phyloP scores from a whole-genome alignment of 2,888 invertebrate genomes.

The Watsonalla binaria region DNA sequence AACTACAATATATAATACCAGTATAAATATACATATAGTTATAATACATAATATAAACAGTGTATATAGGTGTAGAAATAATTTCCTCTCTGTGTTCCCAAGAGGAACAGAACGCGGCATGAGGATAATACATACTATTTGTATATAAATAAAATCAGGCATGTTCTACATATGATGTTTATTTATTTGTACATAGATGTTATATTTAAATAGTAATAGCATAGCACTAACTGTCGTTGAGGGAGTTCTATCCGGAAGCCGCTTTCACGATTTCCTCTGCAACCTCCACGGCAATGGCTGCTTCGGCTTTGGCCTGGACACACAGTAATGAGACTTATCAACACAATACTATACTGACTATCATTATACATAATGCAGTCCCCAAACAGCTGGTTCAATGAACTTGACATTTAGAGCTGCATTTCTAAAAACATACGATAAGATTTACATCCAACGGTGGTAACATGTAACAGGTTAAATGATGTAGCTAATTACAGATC shows the following conservation, averaged over 20 bases:
- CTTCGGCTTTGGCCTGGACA: constrained; percentile 89
- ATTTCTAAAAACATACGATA: no score
- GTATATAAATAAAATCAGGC: constrained; percentile 8
- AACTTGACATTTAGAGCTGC: no score
- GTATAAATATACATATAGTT: no score
- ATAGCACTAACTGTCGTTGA: constrained; percentile 34
- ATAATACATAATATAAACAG: no score
- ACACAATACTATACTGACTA: not conserved
- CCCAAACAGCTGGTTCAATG: no score
- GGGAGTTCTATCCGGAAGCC: constrained; percentile 56
- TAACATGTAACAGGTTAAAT: no score
- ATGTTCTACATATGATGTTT: constrained; percentile 41
- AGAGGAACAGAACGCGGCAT: constrained; percentile 1
- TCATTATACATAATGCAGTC: no score
- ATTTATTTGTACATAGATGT: constrained; percentile 53
- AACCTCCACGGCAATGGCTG: constrained; percentile 95
- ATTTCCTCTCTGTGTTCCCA: not conserved
- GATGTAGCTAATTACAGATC: no score
- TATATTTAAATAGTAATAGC: constrained; percentile 51
- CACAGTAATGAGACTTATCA: constrained; percentile 3
- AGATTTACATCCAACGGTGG: no score
- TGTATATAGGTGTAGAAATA: no score
- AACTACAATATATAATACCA: not conserved
- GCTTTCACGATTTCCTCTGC: constrained; percentile 96
- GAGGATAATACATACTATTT: not conserved